Evolutionary conservation across 2,888 invertebrate species (phyloP).

Genomic region (Ennomos quercinarius): DNA sequence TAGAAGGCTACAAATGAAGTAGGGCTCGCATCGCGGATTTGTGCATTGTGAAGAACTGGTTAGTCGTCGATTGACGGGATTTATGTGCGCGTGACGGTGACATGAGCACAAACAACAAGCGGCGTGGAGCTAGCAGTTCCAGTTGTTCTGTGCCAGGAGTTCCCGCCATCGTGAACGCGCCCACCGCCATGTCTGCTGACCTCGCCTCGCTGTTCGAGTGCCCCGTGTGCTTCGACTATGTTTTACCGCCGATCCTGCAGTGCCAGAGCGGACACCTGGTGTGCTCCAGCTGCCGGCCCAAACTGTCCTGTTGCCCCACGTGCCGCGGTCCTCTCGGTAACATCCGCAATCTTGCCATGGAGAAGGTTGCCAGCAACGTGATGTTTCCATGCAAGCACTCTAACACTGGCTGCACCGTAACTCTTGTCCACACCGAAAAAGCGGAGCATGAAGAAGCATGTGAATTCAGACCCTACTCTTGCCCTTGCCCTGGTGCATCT

Average conservation of each 20-base stretch:
- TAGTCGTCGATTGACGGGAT: constrained; percentile 69
- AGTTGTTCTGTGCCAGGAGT: constrained; percentile 82
- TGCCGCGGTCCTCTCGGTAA: constrained; percentile 98
- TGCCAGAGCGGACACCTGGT: constrained; percentile 99
- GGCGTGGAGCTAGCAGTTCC: constrained; percentile 84
- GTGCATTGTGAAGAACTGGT: constrained; percentile 51
- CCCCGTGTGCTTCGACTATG: constrained; percentile 99
- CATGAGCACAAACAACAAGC: constrained; percentile 85
- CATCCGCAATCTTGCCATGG: constrained; percentile 99
- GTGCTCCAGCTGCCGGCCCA: constrained; percentile 98
- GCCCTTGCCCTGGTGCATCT: constrained; percentile 99
- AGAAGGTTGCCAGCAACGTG: constrained; percentile 99
- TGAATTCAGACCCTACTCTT: constrained; percentile 98
- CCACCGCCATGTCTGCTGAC: constrained; percentile 92
- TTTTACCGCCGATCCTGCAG: constrained; percentile 98
- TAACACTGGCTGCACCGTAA: constrained; percentile 96
- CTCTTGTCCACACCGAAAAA: constrained; percentile 98
- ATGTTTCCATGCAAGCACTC: constrained; percentile 99
- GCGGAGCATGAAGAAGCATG: constrained; percentile 99
- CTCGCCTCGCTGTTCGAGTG: constrained; percentile 97
- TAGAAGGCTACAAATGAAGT: constrained; percentile 79
- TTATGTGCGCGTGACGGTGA: constrained; percentile 80
- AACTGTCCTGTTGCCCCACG: constrained; percentile 98
- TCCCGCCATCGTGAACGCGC: constrained; percentile 84
- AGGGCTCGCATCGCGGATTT: constrained; percentile 44